phyloP scores from a whole-genome alignment of 1,140 invertebrate species.

The Eueides isabella region DNA sequence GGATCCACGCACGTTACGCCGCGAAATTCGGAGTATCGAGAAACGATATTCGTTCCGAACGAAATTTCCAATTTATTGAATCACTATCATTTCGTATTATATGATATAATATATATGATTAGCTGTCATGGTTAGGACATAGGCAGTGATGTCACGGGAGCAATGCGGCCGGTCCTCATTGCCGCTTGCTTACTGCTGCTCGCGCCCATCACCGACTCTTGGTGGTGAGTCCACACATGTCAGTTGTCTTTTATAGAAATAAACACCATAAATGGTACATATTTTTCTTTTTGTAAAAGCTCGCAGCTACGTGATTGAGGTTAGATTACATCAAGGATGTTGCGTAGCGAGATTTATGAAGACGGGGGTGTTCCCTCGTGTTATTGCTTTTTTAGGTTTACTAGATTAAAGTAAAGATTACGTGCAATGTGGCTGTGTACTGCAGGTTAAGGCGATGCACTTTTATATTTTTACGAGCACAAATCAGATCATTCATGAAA shows the following conservation, averaged over 20 bases:
- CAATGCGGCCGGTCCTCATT: slow-evolving; percentile 85
- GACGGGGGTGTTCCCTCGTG: slow-evolving; percentile 24
- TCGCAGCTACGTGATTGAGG: slow-evolving; percentile 32
- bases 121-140: slow-evolving; percentile 45
- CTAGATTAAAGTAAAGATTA: slow-evolving; percentile 32
- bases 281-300: slow-evolving; percentile 24
- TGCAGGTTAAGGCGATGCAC: slow-evolving; percentile 5
- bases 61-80: background rate
- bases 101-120: slow-evolving; percentile 29
- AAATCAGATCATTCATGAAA: slow-evolving; percentile 30
- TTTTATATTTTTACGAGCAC: slow-evolving; percentile 22
- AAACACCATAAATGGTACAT: background rate
- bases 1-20: slow-evolving; percentile 66
- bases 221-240: slow-evolving; percentile 83
- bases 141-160: slow-evolving; percentile 80
- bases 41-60: slow-evolving; percentile 45
- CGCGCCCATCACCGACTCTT: slow-evolving; percentile 85
- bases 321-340: slow-evolving; percentile 32
- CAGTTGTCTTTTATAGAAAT: background rate
- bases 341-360: slow-evolving; percentile 31
- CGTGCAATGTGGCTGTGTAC: slow-evolving; percentile 14
- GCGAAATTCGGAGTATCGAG: slow-evolving; percentile 64
- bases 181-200: slow-evolving; percentile 85
- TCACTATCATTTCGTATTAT: slow-evolving; percentile 13
- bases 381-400: slow-evolving; percentile 31